phyloP scores from a whole-genome alignment of 2,113 vertebrate species.

The Rhinoptilus africanus region DNA sequence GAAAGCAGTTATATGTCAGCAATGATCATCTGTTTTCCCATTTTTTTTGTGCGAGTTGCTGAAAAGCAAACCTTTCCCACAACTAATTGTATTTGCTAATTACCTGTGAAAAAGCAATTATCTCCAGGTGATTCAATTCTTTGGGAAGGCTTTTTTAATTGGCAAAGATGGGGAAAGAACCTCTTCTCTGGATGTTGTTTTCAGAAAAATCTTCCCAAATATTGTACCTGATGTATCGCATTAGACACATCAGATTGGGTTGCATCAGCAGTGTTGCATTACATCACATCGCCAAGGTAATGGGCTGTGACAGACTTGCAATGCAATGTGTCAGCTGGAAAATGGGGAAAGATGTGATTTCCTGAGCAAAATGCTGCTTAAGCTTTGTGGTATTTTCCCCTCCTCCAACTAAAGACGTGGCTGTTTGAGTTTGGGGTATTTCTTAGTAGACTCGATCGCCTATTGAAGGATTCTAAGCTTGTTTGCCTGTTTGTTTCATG shows the following conservation, averaged over 20 bases:
- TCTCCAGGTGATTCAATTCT: not conserved
- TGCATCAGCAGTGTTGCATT: slow-evolving; percentile 57
- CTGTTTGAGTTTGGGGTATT: not conserved
- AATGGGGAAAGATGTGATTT: slow-evolving; percentile 62
- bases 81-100: slow-evolving; percentile 53
- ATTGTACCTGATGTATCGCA: slow-evolving; percentile 53
- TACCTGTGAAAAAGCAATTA: slow-evolving; percentile 56
- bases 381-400: not conserved
- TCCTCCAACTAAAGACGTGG: not conserved
- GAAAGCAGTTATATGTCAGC: not conserved
- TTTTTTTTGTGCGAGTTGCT: not conserved
- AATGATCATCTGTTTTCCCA: not conserved
- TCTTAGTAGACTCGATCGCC: not conserved
- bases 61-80: slow-evolving; percentile 35
- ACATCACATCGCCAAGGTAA: slow-evolving; percentile 22
- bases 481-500: not conserved
- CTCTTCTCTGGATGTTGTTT: not conserved
- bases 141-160: slow-evolving; percentile 26
- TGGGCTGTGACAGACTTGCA: slow-evolving; percentile 51
- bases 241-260: slow-evolving; percentile 51
- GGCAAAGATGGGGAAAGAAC: not conserved
- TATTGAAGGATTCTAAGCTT: not conserved
- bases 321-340: slow-evolving; percentile 54
- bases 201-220: not conserved
- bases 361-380: slow-evolving; percentile 46